Conservation (phyloP, 2,113 vertebrate species). For the Micronycteris hirsuta region DNA sequence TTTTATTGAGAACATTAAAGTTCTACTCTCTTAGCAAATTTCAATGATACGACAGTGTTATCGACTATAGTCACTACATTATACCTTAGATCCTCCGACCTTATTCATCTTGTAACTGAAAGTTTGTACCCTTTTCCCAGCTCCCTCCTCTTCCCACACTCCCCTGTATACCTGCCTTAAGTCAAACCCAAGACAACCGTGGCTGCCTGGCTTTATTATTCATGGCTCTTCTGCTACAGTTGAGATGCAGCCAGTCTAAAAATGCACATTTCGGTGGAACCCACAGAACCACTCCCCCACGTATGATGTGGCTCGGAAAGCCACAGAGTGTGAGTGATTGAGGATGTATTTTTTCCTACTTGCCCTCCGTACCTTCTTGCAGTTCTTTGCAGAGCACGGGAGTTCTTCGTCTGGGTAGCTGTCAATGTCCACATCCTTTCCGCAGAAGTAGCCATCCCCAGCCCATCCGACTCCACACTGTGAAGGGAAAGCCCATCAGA, state of each 20-base stretch:
- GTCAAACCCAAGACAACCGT: background rate
- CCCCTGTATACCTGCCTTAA: background rate
- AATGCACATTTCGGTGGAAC: background rate
- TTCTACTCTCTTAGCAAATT: background rate
- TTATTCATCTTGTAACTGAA: background rate
- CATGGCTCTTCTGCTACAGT: background rate
- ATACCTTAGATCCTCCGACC: background rate
- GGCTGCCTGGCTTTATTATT: background rate
- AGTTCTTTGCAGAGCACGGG: constrained; percentile 85
- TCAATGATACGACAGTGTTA: background rate
- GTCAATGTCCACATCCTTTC: constrained; percentile 96
- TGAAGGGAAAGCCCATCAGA: constrained; percentile 54
- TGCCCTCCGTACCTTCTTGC: constrained; percentile 87
- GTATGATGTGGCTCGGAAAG: background rate
- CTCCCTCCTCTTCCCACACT: background rate
- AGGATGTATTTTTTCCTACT: background rate
- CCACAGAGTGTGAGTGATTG: background rate
- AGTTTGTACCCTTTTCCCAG: background rate
- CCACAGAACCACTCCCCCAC: background rate
- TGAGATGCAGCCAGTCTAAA: background rate
- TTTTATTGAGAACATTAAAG: background rate
- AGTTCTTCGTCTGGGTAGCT: constrained; percentile 91
- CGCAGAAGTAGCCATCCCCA: constrained; percentile 93
- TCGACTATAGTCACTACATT: background rate
- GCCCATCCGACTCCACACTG: constrained; percentile 97